Base-by-base conservation (phyloP, 1,140 invertebrate genomes). In the Carposina sasakii region DNA sequence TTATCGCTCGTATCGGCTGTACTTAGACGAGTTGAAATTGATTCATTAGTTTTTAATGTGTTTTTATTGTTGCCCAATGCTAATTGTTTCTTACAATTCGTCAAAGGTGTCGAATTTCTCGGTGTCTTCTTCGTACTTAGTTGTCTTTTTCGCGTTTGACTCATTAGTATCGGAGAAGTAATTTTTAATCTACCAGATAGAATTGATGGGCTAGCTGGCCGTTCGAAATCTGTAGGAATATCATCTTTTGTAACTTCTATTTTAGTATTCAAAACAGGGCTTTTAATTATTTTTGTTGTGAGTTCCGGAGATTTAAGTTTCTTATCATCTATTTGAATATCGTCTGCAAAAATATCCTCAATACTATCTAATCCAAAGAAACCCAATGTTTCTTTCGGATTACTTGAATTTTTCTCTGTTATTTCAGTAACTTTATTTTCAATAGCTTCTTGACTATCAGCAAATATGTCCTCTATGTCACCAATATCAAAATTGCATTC, bases 271-370 rank as follows among this genome's bases (percentile, higher is more conserved):
- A 6, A 16, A 2, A 8, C 33, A 13, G 33, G 10, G 2, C 2
- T 34, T 6, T 10, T 1, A 16, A 34, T 17, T 16, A 16, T 17
- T 34, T 34, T 34, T 26, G 5, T 12, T 6, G 24, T 6, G 24
- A 26, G 12, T 26, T 26, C 12, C 2, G 36, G 36, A 6, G 26
- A 15, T 51, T 43, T 53, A 39, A 41, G 31, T 12, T 37, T 33
- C 8, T 54, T 54, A 34, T 56, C 40, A 13, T 61, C 54, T 22
- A 52, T 33, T 21, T 44, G 58, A 45, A 76, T 71, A 50, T 73
- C 65, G 13, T 83, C 73, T 37, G 61, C 75, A 59, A 85, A 85
- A 47, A 85, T 79, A 48, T 86, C 85, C 28, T 85, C 79, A 28
- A 86, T 60, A 50, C 70, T 76, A 22, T 75, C 68, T 24, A 86